Base-by-base conservation (phyloP, 2,888 invertebrate species). In the Ganaspis brasiliensis region DNA sequence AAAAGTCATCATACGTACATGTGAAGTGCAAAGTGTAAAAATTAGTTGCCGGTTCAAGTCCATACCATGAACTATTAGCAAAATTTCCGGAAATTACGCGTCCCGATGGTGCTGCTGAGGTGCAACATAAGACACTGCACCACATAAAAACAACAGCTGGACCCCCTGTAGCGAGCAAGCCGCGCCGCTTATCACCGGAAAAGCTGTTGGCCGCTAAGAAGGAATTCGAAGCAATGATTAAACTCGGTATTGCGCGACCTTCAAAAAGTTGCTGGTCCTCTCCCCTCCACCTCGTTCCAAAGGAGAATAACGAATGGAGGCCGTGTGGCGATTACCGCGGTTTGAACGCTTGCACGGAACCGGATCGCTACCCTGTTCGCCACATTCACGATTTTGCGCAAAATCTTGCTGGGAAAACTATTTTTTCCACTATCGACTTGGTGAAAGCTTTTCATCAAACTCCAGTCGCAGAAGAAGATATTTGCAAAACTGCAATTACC, bases 1-100 rank as follows among this genome's bases (percentile, higher is more conserved):
- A 45, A 45, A 45, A 45, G 45, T 80, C 82, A 5, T 77, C 78
- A 45, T 79, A 87, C 73, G 77, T 82, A 55, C 12, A 1, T 1
- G 45, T 45, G 45, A 6, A 45, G 45, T 45, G 45, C 1, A 0
- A 45, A 45, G 45, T 45, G 45, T 45, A n/a, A 4, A 45, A 45
- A 45, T 4, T 12, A 1, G 12, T 45, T 45, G 45, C 14, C 45
- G 45, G 45, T 1, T 14, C 45, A 2, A 14, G 45, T 12, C 2
- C 21, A 1, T 73, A 49, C 16, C 67, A 73, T 5, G 59, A 63
- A 6, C 31, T 76, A 0, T 31, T 79, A 0, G 21, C 21, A 6
- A 2, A 49, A 3, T 79, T 21, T 49, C 76, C 72, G n/a, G 74
- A 72, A 0, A 63, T 76, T 16, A 72, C 59, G 10, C 72, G 76